Evolutionary conservation across 2,113 vertebrate species (phyloP).

Genomic region (Odobenus rosmarus): DNA sequence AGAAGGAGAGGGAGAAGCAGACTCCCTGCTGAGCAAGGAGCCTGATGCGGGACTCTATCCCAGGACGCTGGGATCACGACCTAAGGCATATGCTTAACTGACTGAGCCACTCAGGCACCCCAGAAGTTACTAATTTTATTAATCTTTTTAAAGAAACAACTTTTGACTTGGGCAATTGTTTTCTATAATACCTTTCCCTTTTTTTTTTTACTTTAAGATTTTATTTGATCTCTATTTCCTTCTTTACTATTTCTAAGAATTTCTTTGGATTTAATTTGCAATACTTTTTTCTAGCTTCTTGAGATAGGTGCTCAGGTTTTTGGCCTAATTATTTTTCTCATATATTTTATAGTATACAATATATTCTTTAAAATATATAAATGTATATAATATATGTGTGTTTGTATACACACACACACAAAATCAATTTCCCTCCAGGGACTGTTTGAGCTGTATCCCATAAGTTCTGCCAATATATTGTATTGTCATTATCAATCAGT

Average conservation of each 20-base stretch:
- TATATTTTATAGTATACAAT: background rate
- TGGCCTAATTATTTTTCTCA: background rate
- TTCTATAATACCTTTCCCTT: background rate
- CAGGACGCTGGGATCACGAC: background rate
- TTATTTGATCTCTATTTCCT: background rate
- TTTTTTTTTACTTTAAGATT: background rate
- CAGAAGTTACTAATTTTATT: background rate
- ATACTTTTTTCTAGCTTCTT: background rate
- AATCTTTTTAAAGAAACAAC: background rate
- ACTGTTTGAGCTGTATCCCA: background rate
- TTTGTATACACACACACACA: background rate
- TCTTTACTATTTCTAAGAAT: background rate
- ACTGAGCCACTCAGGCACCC: background rate
- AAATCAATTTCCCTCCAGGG: background rate
- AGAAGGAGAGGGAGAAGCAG: background rate
- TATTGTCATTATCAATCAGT: background rate
- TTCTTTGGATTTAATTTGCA: background rate
- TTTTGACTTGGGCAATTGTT: background rate
- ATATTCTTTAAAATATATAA: background rate
- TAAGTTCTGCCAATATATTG: background rate
- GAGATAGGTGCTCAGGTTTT: background rate
- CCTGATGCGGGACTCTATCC: background rate
- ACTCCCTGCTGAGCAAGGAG: background rate
- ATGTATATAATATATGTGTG: background rate
- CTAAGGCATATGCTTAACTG: background rate